phyloP scores from a whole-genome alignment of 2,797 vertebrate species.

The Mastacembelus armatus region DNA sequence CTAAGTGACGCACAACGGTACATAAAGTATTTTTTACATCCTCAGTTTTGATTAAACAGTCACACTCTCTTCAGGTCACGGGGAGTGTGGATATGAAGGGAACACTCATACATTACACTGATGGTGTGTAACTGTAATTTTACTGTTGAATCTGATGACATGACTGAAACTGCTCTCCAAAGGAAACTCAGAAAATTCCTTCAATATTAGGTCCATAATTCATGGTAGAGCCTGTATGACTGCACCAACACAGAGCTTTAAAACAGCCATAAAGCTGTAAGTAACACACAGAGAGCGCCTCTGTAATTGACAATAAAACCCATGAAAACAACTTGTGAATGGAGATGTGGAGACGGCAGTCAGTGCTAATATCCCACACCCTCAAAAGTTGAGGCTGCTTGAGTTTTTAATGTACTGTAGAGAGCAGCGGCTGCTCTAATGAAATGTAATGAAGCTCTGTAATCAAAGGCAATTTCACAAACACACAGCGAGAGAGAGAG shows the following conservation, averaged over 20 bases:
- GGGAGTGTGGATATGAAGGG: constrained; percentile 25
- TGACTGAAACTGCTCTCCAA: constrained; percentile 63
- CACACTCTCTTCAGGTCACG: constrained; percentile 25
- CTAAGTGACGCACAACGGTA: not conserved
- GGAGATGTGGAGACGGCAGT: constrained; percentile 65
- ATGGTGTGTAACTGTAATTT: constrained; percentile 50
- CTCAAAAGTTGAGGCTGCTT: constrained; percentile 73
- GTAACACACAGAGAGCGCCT: constrained; percentile 62
- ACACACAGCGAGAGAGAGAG: constrained; percentile 19
- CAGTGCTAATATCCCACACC: constrained; percentile 70
- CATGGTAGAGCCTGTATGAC: constrained; percentile 34
- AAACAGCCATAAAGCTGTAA: constrained; percentile 70
- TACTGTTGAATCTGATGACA: constrained; percentile 49
- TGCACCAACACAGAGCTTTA: constrained; percentile 44
- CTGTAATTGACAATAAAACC: constrained; percentile 78
- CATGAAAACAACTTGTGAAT: constrained; percentile 75
- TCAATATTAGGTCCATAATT: constrained; percentile 75
- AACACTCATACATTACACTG: constrained; percentile 30
- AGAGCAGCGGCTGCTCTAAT: constrained; percentile 68
- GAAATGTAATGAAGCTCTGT: constrained; percentile 76
- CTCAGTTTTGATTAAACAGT: constrained; percentile 32
- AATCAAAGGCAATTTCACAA: constrained; percentile 72
- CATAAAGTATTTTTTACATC: constrained; percentile 15
- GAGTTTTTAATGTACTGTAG: constrained; percentile 78
- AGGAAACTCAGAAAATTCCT: constrained; percentile 62